phyloP scores from a whole-genome alignment of 1,140 invertebrate species.

The Sitodiplosis mosellana region DNA sequence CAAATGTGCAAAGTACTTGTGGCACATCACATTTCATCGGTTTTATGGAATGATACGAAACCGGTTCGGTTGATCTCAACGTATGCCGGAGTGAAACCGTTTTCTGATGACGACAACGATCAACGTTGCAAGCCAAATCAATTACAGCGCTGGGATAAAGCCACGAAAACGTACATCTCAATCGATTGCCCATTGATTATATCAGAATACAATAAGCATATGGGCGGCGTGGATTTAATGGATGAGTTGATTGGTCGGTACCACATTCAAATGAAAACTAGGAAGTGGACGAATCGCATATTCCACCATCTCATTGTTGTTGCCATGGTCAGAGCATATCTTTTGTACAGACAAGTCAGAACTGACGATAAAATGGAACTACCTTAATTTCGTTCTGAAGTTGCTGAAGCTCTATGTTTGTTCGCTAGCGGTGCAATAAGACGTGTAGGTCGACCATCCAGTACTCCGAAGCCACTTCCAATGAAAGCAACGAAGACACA shows the following conservation, averaged over 20 bases:
- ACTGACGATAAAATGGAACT: background rate
- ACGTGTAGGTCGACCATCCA: background rate
- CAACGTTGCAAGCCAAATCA: no score
- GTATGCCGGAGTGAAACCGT: no score
- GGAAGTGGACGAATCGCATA: conserved; percentile 25
- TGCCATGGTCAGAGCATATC: conserved; percentile 7
- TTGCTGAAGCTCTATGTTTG: background rate
- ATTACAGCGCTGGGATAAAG: conserved; percentile 19
- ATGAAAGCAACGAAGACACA: background rate
- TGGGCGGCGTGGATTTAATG: conserved; percentile 28
- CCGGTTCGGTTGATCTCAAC: no score
- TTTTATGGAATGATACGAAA: no score
- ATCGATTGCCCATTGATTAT: conserved; percentile 26
- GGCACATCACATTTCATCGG: no score
- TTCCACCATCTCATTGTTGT: conserved; percentile 28
- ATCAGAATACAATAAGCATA: conserved; percentile 27
- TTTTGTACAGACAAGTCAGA: conserved; percentile 4
- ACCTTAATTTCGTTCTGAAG: background rate
- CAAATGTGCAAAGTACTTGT: no score
- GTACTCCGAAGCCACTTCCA: background rate
- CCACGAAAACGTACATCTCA: conserved; percentile 16
- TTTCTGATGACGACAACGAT: no score
- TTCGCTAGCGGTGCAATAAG: background rate
- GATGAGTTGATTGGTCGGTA: conserved; percentile 26
- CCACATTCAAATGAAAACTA: conserved; percentile 22